phyloP scores from a whole-genome alignment of 2,888 invertebrate species.

The Andrena camellia region DNA sequence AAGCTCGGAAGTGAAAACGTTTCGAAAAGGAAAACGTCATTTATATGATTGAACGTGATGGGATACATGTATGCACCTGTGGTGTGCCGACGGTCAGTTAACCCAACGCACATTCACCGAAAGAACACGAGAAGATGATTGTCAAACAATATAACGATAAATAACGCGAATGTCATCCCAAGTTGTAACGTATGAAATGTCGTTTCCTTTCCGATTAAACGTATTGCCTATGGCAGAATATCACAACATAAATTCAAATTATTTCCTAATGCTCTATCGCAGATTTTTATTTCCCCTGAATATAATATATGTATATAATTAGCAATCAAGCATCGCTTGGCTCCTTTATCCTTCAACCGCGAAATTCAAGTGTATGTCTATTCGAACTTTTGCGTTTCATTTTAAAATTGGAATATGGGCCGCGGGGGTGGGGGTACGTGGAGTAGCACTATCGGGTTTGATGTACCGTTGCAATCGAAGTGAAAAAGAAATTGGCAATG shows the following conservation, averaged over 20 bases:
- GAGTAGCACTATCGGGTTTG: conserved; percentile 28
- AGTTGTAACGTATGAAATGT: no score
- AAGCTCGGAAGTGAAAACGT: conserved; percentile 1
- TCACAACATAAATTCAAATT: no score
- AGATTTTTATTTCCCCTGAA: no score
- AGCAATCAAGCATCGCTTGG: no score
- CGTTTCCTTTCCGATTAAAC: no score
- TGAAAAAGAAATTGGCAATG: conserved; percentile 58
- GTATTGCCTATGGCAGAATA: no score
- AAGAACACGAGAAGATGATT: not conserved
- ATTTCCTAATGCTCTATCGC: no score
- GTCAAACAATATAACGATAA: not conserved
- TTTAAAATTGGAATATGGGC: conserved; percentile 20
- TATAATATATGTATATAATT: no score
- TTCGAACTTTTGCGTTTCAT: not conserved
- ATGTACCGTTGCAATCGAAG: conserved; percentile 37
- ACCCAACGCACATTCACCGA: not conserved
- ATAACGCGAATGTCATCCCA: not conserved
- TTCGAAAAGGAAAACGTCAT: conserved; percentile 17
- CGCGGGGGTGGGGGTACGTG: not conserved
- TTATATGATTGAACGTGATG: conserved; percentile 34
- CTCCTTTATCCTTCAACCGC: no score
- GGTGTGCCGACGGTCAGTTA: not conserved
- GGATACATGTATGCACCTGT: not conserved
- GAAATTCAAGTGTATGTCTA: no score